A percentile compares a stretch with the other conserved stretches of the same genome.
phyloP scores from a whole-genome alignment of 2,888 invertebrate genomes.

The Pollenia griseotomentosa region DNA sequence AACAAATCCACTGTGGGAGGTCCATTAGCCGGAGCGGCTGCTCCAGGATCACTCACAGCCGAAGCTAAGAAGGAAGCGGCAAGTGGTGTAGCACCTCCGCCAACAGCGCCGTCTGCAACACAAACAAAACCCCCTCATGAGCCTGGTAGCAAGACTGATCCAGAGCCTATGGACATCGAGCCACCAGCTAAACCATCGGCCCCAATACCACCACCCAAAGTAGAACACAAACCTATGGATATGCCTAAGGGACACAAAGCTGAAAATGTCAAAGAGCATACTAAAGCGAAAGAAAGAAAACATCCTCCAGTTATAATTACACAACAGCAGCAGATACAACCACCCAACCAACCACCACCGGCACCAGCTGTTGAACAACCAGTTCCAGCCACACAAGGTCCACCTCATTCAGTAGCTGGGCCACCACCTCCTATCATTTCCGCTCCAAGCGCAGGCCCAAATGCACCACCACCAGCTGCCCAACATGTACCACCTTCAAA shows the following conservation, averaged over 20 bases:
- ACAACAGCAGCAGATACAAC: conserved; percentile 60
- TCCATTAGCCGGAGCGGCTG: conserved; percentile 75
- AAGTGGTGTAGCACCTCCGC: conserved; percentile 45
- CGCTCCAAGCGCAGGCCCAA: conserved; percentile 45
- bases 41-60: conserved; percentile 70
- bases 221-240: conserved; percentile 71
- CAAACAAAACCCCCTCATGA: conserved; percentile 76
- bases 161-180: conserved; percentile 83
- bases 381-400: conserved; percentile 62
- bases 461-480: conserved; percentile 63
- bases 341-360: conserved; percentile 44
- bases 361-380: conserved; percentile 63
- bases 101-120: conserved; percentile 60
- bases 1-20: conserved; percentile 77
- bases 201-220: conserved; percentile 76
- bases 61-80: conserved; percentile 67
- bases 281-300: conserved; percentile 67
- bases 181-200: conserved; percentile 82
- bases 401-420: conserved; percentile 62
- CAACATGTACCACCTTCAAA: conserved; percentile 62
- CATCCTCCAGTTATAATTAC: conserved; percentile 73
- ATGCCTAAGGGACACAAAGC: conserved; percentile 48
- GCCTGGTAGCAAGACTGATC: conserved; percentile 81
- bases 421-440: conserved; percentile 45
- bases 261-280: conserved; percentile 54